Evolutionary conservation across 2,113 vertebrate species (phyloP), one percentile per base, ranked within the genome.

Genomic region (Neoarius graeffei): DNA sequence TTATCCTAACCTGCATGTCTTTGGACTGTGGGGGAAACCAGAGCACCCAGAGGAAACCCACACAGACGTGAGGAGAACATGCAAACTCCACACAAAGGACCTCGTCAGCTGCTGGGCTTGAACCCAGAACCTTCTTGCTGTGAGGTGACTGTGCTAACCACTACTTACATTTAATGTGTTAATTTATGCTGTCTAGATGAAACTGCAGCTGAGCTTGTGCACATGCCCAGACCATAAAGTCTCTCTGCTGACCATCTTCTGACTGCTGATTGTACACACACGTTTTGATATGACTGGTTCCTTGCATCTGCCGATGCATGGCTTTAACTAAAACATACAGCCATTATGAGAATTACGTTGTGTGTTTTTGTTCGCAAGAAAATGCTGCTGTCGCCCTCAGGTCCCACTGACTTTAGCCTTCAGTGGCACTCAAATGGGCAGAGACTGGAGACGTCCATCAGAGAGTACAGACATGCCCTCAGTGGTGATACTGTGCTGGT

Each of bases 371-470:
- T 66, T 23, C 2, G 20, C 52, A 48, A 57, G 17, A 81, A n/a
- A 91, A 83, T 59, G 71, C 77, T n/a, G 20, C 85, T 84, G 62
- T 83, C 90, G 92, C 91, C 91, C 73, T 83, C 93, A 99, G 98
- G 97, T 94, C 97, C 97, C 0, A 92, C 80, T 56, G 95, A 97
- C 19, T 85, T 96, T 57, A 94, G 69, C 77, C 95, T 99, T 91
- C 89, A 96, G 92, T 99, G 98, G 98, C 94, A 95, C 86, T 95
- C 96, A 91, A 97, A 98, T 0, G 94, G 96, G 17, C 95, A 91
- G 19, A 92, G 69, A 30, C 93, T 97, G 91, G 93, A 96, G 82
- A 90, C 82, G 0, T 95, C 94, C 14, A 81, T 95, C 76, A 94
- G 73, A 1, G 94, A 96, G 88, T 93, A 96, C 88, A 95, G 94